A percentile compares a stretch with the other conserved stretches of the same genome.
Conservation (phyloP, 2,888 invertebrate genomes). For the Xanthostigma xanthostigma region DNA sequence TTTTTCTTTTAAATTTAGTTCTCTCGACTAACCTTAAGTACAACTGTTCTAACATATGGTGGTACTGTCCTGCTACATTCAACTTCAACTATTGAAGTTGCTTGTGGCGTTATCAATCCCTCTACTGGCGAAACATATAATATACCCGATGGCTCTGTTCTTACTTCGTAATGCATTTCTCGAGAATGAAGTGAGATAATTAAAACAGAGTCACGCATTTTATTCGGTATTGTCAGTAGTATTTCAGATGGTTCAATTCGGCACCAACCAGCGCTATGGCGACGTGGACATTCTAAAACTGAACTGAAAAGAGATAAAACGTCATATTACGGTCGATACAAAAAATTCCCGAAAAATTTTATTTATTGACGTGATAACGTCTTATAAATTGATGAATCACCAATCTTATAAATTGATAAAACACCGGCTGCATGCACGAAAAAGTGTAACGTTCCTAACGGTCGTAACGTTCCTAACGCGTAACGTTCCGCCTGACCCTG, state of each 20-base stretch:
- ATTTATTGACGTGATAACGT: too few species aligned
- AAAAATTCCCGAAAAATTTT: too few species aligned
- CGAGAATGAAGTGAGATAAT: constrained; percentile 6
- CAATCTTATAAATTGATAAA: too few species aligned
- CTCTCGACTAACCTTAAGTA: neutral
- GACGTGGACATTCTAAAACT: constrained; percentile 8
- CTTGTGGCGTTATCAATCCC: constrained; percentile 14
- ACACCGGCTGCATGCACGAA: too few species aligned
- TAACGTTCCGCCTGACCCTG: too few species aligned
- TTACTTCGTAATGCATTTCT: constrained; percentile 10
- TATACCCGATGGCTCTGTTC: neutral
- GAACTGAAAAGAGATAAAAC: too few species aligned
- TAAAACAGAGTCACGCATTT: constrained; percentile 9
- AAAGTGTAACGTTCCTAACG: too few species aligned
- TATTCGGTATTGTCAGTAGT: constrained; percentile 9
- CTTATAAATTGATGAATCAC: too few species aligned
- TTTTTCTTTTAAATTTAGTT: too few species aligned
- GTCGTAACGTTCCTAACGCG: too few species aligned
- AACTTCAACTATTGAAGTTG: constrained; percentile 16
- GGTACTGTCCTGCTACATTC: constrained; percentile 11
- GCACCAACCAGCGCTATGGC: constrained; percentile 5
- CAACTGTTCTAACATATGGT: constrained; percentile 14
- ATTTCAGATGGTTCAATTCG: constrained; percentile 10
- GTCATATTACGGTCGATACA: too few species aligned
- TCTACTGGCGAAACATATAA: constrained; percentile 8